Evolutionary conservation across 2,888 invertebrate species (phyloP), one percentile per base, ranked within the genome.

Genomic region (Elmis aenea): DNA sequence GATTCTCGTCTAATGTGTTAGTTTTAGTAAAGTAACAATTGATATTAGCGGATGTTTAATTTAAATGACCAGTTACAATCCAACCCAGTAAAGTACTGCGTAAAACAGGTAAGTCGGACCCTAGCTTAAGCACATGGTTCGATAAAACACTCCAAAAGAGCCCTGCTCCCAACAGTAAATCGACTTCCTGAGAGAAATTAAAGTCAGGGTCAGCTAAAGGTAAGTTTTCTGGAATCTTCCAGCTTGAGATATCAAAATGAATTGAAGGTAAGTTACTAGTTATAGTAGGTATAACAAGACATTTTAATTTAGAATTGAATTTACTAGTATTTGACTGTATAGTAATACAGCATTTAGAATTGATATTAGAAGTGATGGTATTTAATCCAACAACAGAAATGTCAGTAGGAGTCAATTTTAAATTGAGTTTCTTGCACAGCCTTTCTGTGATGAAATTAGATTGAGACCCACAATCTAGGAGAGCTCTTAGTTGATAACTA

Each of bases 41-140:
- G 2, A 24, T 3, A 8, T 27, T 14, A 15, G 11, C 10, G 3
- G 18, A 8, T 3, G 14, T 13, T 9, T 4, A 3, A 13, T n/a
- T 3, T 33, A 33, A 21, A 25, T 25, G 16, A 8, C 49, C 47
- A 8, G 46, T 24, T n/a, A 48, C n/a, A 12, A 51, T 33, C 45
- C 49, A 46, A 6, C 50, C 46, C 8, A 48, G 30, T 25, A 21
- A 12, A 5, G 51, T 46, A 15, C 47, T 42, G 22, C 47, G 40
- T 5, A 46, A 33, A 11, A 35, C 22, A 4, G 39, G 43, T 11
- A 26, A 21, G 13, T 38, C 25, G 3, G 20, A 27, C 13, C 20
- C 24, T 13, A 31, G 11, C 29, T 8, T 13, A 13, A 37, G 31
- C 28, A 30, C 27, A 11, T 25, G 42, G n/a, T 13, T 11, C 18